Base-by-base conservation (phyloP, 2,797 vertebrate genomes). In the Vespertilio murinus region DNA sequence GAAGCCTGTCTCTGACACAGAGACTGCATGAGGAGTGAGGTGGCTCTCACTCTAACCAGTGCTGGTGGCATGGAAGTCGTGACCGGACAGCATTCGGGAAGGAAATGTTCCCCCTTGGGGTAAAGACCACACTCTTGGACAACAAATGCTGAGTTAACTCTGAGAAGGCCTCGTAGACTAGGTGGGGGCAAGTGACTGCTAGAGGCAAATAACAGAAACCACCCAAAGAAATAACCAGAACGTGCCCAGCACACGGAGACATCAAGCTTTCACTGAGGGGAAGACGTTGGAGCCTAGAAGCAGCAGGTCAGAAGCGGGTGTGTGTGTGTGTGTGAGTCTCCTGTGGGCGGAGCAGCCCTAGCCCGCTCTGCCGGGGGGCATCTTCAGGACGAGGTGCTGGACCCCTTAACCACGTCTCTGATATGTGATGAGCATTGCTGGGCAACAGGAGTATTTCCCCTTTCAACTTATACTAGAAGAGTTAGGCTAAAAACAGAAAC, bases 401-500 rank as follows among this genome's bases (percentile, higher is more conserved):
- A 70, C 25, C 2, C 20, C 33, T 17, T 56, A 64, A 28, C 23
- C 65, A 35, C 25, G 38, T 35, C 45, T 79, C 82, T 75, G 69
- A 71, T 40, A 17, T 10, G 61, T 22, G 28, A 82, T 7, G 20
- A 64, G 82, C 42, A 65, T 0, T 83, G 42, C 35, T 69, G 90
- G 65, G 67, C 49, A 52, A 70, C 18, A 69, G 28, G 59, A 30
- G n/a, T 25, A 79, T 78, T 45, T 73, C 67, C 77, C 25, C 38
- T 71, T 47, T 91, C 47, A 52, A 73, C 73, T 90, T 83, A 13
- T 1, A 28, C 86, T 38, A 81, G 45, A 52, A 59, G 81, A 85
- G 35, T 28, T 33, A 77, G 30, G 59, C 54, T 67, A 56, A 78
- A 69, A 56, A 12, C 45, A 75, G 56, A 83, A 9, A 54, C 30